These are phyloP conservation scores for Notodonta ziczac DNA, from an alignment of 2,888 invertebrate genomes.

Conservation along the genomic window DNA sequence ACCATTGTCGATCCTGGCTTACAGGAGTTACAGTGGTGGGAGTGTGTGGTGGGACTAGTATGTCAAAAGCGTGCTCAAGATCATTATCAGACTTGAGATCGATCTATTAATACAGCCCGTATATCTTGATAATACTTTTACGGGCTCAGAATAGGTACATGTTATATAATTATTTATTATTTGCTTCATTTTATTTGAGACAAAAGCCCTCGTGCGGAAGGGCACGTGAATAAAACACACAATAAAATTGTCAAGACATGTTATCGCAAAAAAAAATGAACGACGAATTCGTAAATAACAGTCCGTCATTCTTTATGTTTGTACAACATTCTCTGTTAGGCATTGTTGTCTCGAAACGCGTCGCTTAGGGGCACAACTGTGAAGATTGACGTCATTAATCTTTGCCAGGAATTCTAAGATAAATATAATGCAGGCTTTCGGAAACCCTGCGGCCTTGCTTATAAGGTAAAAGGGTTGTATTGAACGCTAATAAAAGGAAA, in stretches of 20 bases:
- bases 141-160: no score
- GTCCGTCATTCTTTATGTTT: neutral
- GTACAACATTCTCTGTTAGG: neutral
- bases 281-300: neutral
- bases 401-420: neutral
- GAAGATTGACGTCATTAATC: slow-evolving; percentile 4
- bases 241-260: neutral
- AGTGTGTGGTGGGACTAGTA: no score
- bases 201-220: neutral
- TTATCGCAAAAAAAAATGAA: neutral
- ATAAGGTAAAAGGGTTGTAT: neutral
- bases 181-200: neutral
- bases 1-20: no score
- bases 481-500: neutral
- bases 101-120: no score
- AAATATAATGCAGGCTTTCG: slow-evolving; percentile 1
- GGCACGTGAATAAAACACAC: neutral
- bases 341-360: slow-evolving; percentile 1
- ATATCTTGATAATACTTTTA: no score
- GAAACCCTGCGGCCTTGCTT: neutral
- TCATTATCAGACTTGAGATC: no score
- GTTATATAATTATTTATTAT: no score
- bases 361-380: slow-evolving; percentile 1
- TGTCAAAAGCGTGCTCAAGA: no score
- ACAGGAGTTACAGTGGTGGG: no score